Percentiles rank a stretch among this genome's conserved stretches.
Evolutionary conservation across 2,113 vertebrate species (phyloP).

Genomic region (Capricornis sumatraensis): DNA sequence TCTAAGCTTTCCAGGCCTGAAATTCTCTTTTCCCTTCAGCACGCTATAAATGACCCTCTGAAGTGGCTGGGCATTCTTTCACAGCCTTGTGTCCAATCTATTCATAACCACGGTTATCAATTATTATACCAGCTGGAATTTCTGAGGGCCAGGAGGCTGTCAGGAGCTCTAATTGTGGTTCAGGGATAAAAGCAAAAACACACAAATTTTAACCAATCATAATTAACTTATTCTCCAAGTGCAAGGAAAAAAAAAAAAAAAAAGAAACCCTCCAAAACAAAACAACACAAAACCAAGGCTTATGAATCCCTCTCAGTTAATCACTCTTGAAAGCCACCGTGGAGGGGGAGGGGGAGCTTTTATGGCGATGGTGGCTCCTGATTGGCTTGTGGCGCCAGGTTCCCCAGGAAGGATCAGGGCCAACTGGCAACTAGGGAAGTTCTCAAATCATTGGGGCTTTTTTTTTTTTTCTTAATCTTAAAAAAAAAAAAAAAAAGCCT

Average conservation of each 20-base stretch:
- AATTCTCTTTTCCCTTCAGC: slow-evolving; percentile 77
- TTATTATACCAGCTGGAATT: slow-evolving; percentile 78
- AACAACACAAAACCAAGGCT: slow-evolving; percentile 70
- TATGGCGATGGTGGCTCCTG: not conserved
- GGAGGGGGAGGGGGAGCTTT: slow-evolving; percentile 29
- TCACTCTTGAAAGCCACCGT: slow-evolving; percentile 63
- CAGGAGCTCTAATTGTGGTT: slow-evolving; percentile 74
- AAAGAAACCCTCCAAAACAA: slow-evolving; percentile 65
- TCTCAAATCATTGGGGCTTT: slow-evolving; percentile 62
- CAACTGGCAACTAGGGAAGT: slow-evolving; percentile 67
- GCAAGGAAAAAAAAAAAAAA: slow-evolving; percentile 37
- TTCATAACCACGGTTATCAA: slow-evolving; percentile 82
- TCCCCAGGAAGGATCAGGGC: slow-evolving; percentile 55
- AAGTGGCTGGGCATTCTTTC: slow-evolving; percentile 81
- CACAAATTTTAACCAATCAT: slow-evolving; percentile 78
- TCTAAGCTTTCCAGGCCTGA: slow-evolving; percentile 79
- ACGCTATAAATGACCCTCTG: slow-evolving; percentile 77
- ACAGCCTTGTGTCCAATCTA: slow-evolving; percentile 80
- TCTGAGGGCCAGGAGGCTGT: slow-evolving; percentile 76
- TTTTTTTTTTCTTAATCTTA: not conserved
- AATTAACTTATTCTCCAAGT: slow-evolving; percentile 77
- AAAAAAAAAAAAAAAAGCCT: not conserved
- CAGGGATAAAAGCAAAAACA: slow-evolving; percentile 75
- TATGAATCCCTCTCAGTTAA: slow-evolving; percentile 63
- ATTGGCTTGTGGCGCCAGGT: slow-evolving; percentile 60